phyloP scores from a whole-genome alignment of 2,113 vertebrate genomes.

The Amblyornis subalaris region DNA sequence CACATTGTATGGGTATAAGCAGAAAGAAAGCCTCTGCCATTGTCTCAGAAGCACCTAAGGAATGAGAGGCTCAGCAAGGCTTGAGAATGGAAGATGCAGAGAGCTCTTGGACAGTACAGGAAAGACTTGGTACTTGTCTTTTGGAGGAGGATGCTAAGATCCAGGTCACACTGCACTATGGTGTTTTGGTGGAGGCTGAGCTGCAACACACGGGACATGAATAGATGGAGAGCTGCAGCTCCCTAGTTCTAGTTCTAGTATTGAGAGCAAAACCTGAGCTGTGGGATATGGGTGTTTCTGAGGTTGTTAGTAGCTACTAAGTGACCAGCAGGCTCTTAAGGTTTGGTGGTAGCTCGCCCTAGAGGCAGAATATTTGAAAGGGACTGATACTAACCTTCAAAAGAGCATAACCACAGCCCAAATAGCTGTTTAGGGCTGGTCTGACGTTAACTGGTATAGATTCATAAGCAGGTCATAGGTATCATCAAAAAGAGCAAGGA shows the following conservation, averaged over 20 bases:
- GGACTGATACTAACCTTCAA: background rate
- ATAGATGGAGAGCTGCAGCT: background rate
- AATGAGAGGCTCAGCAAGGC: background rate
- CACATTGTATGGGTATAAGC: background rate
- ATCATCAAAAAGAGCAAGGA: background rate
- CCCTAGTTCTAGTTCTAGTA: background rate
- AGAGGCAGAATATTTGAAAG: background rate
- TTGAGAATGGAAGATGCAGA: background rate
- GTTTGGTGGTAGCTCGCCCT: background rate
- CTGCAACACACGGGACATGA: background rate
- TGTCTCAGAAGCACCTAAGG: background rate
- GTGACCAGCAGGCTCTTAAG: background rate
- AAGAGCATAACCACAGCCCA: background rate
- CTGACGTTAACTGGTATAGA: background rate
- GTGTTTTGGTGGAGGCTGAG: background rate
- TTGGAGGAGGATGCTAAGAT: background rate
- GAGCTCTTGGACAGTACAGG: background rate
- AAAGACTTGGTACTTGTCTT: background rate
- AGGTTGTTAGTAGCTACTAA: background rate
- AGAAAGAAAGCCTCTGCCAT: background rate
- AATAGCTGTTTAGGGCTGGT: background rate
- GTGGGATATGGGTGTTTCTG: background rate
- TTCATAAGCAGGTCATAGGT: background rate
- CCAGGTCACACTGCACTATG: background rate
- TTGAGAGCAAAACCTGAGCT: background rate